phyloP scores from a whole-genome alignment of 2,797 vertebrate genomes.

The Falco naumanni region DNA sequence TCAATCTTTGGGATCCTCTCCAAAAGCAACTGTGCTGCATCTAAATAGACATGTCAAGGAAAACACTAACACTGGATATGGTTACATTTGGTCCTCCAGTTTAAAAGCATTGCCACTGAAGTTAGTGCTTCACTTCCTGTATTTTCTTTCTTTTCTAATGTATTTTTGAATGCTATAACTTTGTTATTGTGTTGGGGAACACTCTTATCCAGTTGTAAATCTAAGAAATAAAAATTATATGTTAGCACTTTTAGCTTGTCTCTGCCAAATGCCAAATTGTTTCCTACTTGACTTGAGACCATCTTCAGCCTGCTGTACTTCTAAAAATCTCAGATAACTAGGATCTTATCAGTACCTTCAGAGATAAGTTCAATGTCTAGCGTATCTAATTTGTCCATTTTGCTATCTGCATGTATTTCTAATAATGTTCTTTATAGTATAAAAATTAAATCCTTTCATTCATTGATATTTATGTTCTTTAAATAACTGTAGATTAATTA shows the following conservation, averaged over 20 bases:
- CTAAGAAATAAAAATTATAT: not conserved
- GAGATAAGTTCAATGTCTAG: not conserved
- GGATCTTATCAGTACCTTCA: not conserved
- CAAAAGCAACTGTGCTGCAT: not conserved
- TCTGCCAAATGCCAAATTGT: not conserved
- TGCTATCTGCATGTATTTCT: not conserved
- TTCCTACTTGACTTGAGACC: not conserved
- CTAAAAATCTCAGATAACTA: not conserved
- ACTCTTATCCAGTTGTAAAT: not conserved
- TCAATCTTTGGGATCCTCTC: not conserved
- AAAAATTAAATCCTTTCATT: not conserved
- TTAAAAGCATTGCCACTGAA: not conserved
- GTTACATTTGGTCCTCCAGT: not conserved
- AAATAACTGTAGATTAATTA: not conserved
- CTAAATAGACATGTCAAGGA: not conserved
- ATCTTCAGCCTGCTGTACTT: not conserved
- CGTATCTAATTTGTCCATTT: not conserved
- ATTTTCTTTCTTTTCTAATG: not conserved
- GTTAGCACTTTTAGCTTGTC: not conserved
- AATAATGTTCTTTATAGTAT: not conserved
- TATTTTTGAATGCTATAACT: not conserved
- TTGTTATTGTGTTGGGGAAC: not conserved
- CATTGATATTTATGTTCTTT: not conserved
- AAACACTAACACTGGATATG: not conserved
- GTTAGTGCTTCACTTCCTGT: not conserved